Conservation (phyloP, 2,113 vertebrate genomes). For the Cavia porcellus region DNA sequence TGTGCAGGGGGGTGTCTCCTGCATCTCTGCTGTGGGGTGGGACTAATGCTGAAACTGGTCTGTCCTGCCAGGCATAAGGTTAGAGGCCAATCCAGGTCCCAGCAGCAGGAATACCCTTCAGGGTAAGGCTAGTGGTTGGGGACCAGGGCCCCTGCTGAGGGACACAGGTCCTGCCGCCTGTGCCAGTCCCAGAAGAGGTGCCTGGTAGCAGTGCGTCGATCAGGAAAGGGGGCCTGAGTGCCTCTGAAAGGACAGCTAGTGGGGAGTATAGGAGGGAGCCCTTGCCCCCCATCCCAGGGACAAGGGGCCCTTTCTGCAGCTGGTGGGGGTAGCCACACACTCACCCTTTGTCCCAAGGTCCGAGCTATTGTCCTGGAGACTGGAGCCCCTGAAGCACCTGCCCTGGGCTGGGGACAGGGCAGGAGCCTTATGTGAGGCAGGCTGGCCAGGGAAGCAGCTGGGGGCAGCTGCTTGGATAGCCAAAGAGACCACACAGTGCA, state of each 20-base stretch:
- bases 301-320: conserved; percentile 44
- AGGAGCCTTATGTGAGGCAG: fast-evolving
- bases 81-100: not conserved
- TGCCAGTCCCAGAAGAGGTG: not conserved
- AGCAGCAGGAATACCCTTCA: too few species aligned
- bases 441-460: fast-evolving
- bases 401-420: not conserved
- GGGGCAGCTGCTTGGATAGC: not conserved
- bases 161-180: too few species aligned
- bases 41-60: not conserved
- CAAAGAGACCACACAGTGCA: fast-evolving
- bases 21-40: not conserved
- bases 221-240: not conserved
- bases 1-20: too few species aligned
- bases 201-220: fast-evolving
- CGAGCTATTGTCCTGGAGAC: not conserved
- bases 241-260: too few species aligned
- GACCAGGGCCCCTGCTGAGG: not conserved
- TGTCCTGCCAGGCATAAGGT: too few species aligned
- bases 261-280: too few species aligned
- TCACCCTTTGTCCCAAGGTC: not conserved
- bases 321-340: conserved; percentile 15
- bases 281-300: not conserved
- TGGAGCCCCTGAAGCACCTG: fast-evolving
- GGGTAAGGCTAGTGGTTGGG: not conserved